These are phyloP conservation scores for Ashinkailepas kermadecensis DNA, from an alignment of 2,888 invertebrate genomes.

Conservation along the genomic window DNA sequence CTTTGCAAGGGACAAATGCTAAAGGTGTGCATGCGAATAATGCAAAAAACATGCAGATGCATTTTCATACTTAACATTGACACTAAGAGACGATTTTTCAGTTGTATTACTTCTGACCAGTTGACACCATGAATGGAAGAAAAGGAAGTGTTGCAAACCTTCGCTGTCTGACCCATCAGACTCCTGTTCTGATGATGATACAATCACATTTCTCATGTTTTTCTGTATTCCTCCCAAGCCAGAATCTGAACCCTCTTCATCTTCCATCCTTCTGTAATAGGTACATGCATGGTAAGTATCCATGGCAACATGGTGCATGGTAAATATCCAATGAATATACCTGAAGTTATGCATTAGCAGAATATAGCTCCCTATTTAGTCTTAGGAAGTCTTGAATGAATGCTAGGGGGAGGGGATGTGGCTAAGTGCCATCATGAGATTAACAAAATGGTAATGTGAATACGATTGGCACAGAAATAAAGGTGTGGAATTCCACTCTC, in stretches of 20 bases:
- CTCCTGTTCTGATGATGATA: slow-evolving; percentile 25
- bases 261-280: neutral
- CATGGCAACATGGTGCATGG: no score
- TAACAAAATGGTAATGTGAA: no score
- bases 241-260: slow-evolving; percentile 28
- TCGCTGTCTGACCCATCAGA: neutral
- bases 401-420: no score
- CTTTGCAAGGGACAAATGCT: neutral
- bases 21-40: neutral
- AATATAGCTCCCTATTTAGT: no score
- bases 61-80: neutral
- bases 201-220: slow-evolving; percentile 30
- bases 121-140: no score
- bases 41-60: neutral
- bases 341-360: no score
- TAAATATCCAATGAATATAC: no score
- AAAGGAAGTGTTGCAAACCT: neutral
- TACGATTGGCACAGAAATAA: no score
- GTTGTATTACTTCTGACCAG: neutral
- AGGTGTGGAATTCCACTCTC: no score
- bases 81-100: neutral
- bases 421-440: no score
- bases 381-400: no score
- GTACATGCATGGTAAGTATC: no score
- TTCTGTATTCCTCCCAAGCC: slow-evolving; percentile 22